Percentiles rank a stretch among this genome's conserved stretches.
phyloP scores from a whole-genome alignment of 2,113 vertebrate genomes.

The Entomyzon cyanotis region DNA sequence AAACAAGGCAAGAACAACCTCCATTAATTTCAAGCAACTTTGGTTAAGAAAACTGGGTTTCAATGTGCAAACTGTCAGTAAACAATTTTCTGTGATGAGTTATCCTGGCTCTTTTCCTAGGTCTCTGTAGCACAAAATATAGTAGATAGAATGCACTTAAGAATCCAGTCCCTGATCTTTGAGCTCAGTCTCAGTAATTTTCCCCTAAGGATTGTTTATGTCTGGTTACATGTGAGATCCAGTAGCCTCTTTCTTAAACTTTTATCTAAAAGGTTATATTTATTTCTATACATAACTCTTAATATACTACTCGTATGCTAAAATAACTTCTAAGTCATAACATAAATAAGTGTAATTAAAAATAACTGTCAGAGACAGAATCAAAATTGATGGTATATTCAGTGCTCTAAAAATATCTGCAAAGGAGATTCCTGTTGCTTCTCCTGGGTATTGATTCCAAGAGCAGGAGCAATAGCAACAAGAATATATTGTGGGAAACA shows the following conservation, averaged over 20 bases:
- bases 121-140: background rate
- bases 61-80: background rate
- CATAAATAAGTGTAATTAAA: background rate
- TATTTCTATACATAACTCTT: background rate
- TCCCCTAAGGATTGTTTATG: background rate
- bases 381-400: background rate
- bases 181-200: background rate
- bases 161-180: background rate
- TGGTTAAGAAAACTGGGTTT: background rate
- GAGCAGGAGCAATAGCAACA: background rate
- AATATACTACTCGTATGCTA: background rate
- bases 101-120: background rate
- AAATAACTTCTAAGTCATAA: slow-evolving; percentile 3
- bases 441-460: background rate
- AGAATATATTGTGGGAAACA: background rate
- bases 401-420: slow-evolving; percentile 11
- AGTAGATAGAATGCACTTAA: background rate
- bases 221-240: background rate
- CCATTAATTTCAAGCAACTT: background rate
- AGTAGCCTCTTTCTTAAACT: background rate
- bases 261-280: background rate
- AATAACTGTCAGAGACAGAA: background rate
- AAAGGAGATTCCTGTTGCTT: background rate
- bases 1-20: background rate
- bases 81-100: background rate